A percentile compares a stretch with the other conserved stretches of the same genome.
phyloP scores from a whole-genome alignment of 1,140 invertebrate species.

The Panulirus ornatus region DNA sequence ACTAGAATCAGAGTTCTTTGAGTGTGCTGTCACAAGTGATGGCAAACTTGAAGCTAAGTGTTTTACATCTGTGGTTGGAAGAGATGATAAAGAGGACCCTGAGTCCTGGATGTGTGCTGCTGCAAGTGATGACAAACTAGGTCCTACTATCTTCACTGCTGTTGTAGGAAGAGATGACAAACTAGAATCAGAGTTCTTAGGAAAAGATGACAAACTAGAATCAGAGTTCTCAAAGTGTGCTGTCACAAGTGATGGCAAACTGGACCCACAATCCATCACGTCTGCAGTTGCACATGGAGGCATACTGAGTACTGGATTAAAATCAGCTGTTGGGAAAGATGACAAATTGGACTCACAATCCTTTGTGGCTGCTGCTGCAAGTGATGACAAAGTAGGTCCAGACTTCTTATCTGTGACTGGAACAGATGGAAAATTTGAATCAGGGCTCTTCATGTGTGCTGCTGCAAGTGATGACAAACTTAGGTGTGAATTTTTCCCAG shows the following conservation, averaged over 20 bases:
- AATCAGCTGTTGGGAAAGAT: not conserved
- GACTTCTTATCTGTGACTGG: not conserved
- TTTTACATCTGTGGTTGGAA: not conserved
- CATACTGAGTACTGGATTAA: not conserved
- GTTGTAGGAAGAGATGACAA: not conserved
- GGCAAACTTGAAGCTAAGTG: not conserved
- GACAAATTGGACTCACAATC: not conserved
- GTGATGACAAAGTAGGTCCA: not conserved
- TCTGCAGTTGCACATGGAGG: not conserved
- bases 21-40: slow-evolving; percentile 12
- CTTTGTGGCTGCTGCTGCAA: not conserved
- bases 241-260: not conserved
- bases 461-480: slow-evolving; percentile 18
- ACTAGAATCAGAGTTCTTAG: not conserved
- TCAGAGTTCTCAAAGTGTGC: not conserved
- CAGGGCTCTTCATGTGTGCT: not conserved
- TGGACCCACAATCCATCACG: not conserved
- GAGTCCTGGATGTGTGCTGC: not conserved
- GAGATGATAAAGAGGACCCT: not conserved
- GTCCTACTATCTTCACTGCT: not conserved
- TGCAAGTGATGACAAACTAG: slow-evolving; percentile 24
- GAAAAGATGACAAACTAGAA: not conserved
- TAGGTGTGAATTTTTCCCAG: not conserved
- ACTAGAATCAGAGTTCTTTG: not conserved
- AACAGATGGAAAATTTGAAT: not conserved